Percentiles rank a stretch among this genome's conserved stretches.
phyloP scores from a whole-genome alignment of 2,113 vertebrate species.

The Oryzias javanicus region DNA sequence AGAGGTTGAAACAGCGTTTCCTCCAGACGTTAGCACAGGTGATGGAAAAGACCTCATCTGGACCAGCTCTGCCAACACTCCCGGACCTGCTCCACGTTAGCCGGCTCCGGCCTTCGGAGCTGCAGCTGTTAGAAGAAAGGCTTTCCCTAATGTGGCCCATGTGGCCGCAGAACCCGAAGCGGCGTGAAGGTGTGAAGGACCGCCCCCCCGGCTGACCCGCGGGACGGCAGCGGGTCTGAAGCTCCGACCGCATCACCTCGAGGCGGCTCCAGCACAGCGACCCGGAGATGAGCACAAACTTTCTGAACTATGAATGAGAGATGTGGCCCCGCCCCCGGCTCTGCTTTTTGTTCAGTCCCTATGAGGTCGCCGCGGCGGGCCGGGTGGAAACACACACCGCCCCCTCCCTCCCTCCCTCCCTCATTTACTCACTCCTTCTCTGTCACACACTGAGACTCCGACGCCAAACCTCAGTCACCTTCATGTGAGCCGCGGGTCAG shows the following conservation, averaged over 20 bases:
- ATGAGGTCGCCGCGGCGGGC: too few species aligned
- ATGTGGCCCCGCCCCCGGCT: conserved; percentile 61
- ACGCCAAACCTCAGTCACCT: conserved; percentile 69
- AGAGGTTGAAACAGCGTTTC: conserved; percentile 66
- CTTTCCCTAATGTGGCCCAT: conserved; percentile 60
- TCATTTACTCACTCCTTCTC: conserved; percentile 36
- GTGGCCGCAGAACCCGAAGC: conserved; percentile 47
- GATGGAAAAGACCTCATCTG: conserved; percentile 59
- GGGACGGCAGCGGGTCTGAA: conserved; percentile 45
- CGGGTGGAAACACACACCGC: conserved; percentile 45
- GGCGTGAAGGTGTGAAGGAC: conserved; percentile 52
- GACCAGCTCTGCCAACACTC: conserved; percentile 63
- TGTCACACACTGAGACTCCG: conserved; percentile 57
- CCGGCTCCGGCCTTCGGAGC: conserved; percentile 60
- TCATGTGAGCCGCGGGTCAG: conserved; percentile 72
- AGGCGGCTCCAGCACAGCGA: conserved; percentile 18
- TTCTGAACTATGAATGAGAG: conserved; percentile 69
- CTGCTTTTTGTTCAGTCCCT: conserved; percentile 47
- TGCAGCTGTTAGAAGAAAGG: conserved; percentile 31
- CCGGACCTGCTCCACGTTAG: conserved; percentile 45
- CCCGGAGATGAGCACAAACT: too few species aligned
- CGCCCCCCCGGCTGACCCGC: conserved; percentile 24
- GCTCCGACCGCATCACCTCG: conserved; percentile 29
- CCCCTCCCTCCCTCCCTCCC: conserved; percentile 30
- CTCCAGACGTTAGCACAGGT: conserved; percentile 63